Base-by-base conservation (phyloP, 2,888 invertebrate genomes). In the Bedellia somnulentella region DNA sequence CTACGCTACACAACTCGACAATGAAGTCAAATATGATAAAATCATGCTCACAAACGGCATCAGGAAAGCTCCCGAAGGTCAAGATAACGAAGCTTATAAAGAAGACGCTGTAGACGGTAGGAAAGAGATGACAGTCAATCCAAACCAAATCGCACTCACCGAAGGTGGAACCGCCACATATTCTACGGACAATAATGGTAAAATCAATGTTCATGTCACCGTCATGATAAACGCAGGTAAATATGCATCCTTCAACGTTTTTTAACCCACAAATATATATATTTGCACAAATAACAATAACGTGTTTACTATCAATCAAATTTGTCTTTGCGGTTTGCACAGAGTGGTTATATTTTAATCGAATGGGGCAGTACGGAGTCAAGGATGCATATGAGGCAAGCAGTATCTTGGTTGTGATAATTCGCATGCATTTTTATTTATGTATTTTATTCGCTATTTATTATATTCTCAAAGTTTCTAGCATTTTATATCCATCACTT, bases 171-270 rank as follows among this genome's bases (percentile, higher is more conserved):
- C 68, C 23, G 68, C 75, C 32, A 76, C 80, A 36, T 83, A 85
- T 70, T 80, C 83, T 43, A 82, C 86, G 43, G 84, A 85, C 63
- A 78, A 87, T 73, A 90, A 90, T 78, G 89, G 89, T 60, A 91
- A 90, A 80, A 89, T 87, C 76, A 89, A 87, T 80, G 89, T 88
- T 62, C 88, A 87, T 79, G 89, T 89, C 60, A 88, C 89, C 59
- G 89, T 89, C 67, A 85, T 89, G 75, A 92, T 90, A 55, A 86
- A 86, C 57, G 84, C 85, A 47, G 82, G 82, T 60, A 70, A 75
- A 73, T 71, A 68, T 73, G 71, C 75, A 71, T 76, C 73, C 71
- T 63, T 70, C 64, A 55, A 59, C 5, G 9, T 18, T 18, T 6
- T 18, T n/a, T n/a, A n/a, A n/a, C n/a, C n/a, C n/a, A 62, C 51